Base-by-base conservation (phyloP, 2,888 invertebrate species). In the Chrysotoxum bicinctum region DNA sequence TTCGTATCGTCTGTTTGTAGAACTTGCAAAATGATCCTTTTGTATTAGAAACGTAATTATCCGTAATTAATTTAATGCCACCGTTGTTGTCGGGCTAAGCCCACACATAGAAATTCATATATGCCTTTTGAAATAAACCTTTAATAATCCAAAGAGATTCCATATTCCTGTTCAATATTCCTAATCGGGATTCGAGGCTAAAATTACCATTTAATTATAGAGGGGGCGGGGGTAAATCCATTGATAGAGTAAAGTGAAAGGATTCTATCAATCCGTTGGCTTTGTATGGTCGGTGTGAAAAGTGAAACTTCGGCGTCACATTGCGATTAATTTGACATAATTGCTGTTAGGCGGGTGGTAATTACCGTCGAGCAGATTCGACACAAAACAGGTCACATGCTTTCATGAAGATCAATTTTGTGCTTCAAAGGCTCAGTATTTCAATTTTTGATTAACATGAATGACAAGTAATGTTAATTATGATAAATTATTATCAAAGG, bases 311-410 rank as follows among this genome's bases (percentile, higher is more conserved):
- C 19, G 23, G 50, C 35, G 48, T 66, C 48, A 66, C 21, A 66
- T 66, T 66, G 66, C 66, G 66, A 66, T 66, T 66, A 50, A 66
- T 50, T 66, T 50, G 48, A 50, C 21, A 66, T 66, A 66, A 66
- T 66, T 66, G 50, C 50, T 35, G 50, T 23, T 23, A 35, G 48
- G 23, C 50, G 66, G 66, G 66, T 50, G 66, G 66, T 66, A 50
- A 66, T 66, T 66, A 35, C n/a, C 2, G 35, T 45, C 45, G 21
- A 64, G 19, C 30, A 12, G 30, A 14, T 45, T 32, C 12, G 19
- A 26, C 9, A 16, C 23, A 40, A 64, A 45, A 14, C 19, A 14
- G 30, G 30, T 45, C n/a, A 19, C 26, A 64, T n/a, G n/a, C n/a
- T n/a, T n/a, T n/a, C n/a, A n/a, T 32, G 14, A 45, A 45, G 19